Base-by-base conservation (phyloP, 1,140 invertebrate genomes). In the Zelostemma sp. region DNA sequence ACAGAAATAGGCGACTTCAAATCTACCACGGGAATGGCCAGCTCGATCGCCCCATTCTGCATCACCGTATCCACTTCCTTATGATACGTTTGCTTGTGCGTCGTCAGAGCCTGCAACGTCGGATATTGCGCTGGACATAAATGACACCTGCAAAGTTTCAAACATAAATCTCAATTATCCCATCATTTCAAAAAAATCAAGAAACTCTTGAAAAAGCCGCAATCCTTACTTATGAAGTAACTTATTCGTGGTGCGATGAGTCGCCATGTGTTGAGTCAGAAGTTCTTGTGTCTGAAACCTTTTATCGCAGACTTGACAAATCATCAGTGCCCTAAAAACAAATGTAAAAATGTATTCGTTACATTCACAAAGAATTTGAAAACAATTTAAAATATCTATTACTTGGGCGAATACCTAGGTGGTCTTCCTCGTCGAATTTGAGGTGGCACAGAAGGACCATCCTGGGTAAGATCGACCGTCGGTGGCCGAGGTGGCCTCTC, bases 21-120 rank as follows among this genome's bases (percentile, higher is more conserved):
- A 77, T 93, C 91, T 5, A 93, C 89, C 2, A 93, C 87, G 0
- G 92, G 92, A 66, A 93, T 81, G 0, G 91, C 92, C 33, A 92
- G 80, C 68, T 93, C 91, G 8, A 84, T 82, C 9, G 79, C 80
- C 14, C 80, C 80, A 19, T 82, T 85, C 54, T 82, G 74, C 43
- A 77, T 35, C 14, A 75, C 58, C 0, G 75, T 71, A 5, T 85
- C 84, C 0, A 81, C 70, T 25, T 87, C 81, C 68, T 90, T 91
- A 64, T 92, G 91, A 72, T 90, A 92, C 15, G 89, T 88, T 46
- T 89, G 88, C 49, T 91, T 89, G 77, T 93, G 92, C 70, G 91
- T 89, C 49, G 87, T 86, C 28, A 93, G 79, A 15, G 89, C 89
- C 17, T 89, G 84, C 0, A 87, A 85, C 11, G 89, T 91, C 2